Evolutionary conservation across 2,888 invertebrate genomes (phyloP).

Genomic region (Hofmannophila pseudospretella): DNA sequence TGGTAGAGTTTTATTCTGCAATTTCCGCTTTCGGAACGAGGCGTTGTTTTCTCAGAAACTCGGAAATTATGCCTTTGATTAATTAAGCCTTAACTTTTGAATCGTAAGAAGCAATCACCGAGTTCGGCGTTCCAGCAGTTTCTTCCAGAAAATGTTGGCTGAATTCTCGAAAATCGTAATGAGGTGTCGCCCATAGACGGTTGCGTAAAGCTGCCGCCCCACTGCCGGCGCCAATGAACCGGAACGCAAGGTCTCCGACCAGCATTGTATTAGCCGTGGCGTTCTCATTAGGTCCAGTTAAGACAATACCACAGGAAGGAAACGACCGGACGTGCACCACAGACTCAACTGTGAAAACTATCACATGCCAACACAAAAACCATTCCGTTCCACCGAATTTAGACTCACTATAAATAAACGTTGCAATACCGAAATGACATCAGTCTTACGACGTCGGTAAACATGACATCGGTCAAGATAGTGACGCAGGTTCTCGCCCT

Average conservation of each 20-base stretch:
- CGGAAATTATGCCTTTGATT: background rate
- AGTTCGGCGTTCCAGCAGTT: background rate
- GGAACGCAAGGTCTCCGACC: slow-evolving; percentile 75
- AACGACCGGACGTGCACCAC: slow-evolving; percentile 57
- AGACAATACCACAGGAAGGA: slow-evolving; percentile 76
- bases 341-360: slow-evolving; percentile 56
- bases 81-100: background rate
- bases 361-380: slow-evolving; percentile 52
- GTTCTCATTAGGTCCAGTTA: slow-evolving; percentile 69
- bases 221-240: slow-evolving; percentile 66
- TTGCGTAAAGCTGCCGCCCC: slow-evolving; percentile 64
- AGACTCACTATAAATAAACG: slow-evolving; percentile 69
- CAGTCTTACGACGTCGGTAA: slow-evolving; percentile 57
- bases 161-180: slow-evolving; percentile 33
- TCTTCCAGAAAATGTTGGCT: slow-evolving; percentile 4
- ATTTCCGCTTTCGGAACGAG: background rate
- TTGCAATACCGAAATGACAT: slow-evolving; percentile 61
- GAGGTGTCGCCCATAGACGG: slow-evolving; percentile 55
- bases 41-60: background rate
- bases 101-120: background rate
- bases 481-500: slow-evolving; percentile 46
- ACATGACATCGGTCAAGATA: slow-evolving; percentile 51
- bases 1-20: no score
- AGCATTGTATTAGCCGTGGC: slow-evolving; percentile 64
- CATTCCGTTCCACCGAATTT: slow-evolving; percentile 66